Percentiles rank a stretch among this genome's conserved stretches.
These are phyloP conservation scores for Polymixis lichenea DNA, from an alignment of 2,888 invertebrate genomes.

Conservation along the genomic window DNA sequence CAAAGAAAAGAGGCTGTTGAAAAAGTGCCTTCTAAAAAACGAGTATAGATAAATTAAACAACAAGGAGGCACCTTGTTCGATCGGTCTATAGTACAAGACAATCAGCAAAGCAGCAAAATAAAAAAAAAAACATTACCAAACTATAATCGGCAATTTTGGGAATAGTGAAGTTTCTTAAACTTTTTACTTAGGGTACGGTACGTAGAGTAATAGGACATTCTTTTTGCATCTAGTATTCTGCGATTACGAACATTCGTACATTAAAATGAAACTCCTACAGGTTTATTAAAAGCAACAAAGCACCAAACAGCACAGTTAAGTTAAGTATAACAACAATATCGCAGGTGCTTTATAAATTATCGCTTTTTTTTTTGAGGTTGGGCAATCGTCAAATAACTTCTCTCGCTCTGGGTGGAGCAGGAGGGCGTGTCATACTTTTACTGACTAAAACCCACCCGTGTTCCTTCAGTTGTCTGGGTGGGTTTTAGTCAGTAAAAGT, in stretches of 20 bases:
- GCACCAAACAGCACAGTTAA: not conserved
- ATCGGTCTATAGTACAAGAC: not conserved
- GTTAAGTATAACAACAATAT: not conserved
- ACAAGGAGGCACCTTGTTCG: not conserved
- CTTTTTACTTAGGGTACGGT: not conserved
- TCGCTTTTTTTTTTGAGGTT: too few relatives aligned
- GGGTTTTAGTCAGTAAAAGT: too few relatives aligned
- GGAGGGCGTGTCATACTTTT: too few relatives aligned
- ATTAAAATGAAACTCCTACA: conserved; percentile 13
- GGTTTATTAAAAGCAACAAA: conserved; percentile 13
- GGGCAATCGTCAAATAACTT: too few relatives aligned
- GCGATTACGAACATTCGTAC: not conserved
- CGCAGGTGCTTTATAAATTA: conserved; percentile 20
- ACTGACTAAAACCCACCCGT: too few relatives aligned
- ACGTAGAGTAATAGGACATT: not conserved
- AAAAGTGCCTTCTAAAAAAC: not conserved
- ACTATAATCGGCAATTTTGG: not conserved
- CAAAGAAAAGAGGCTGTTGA: too few relatives aligned
- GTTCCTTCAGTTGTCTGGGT: too few relatives aligned
- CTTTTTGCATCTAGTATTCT: not conserved
- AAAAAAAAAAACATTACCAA: not conserved
- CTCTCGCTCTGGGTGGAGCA: too few relatives aligned
- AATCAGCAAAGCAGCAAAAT: not conserved
- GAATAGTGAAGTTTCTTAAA: not conserved
- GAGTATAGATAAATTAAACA: not conserved